phyloP scores from a whole-genome alignment of 2,797 vertebrate species.

The Stomatorhinus walkeri region DNA sequence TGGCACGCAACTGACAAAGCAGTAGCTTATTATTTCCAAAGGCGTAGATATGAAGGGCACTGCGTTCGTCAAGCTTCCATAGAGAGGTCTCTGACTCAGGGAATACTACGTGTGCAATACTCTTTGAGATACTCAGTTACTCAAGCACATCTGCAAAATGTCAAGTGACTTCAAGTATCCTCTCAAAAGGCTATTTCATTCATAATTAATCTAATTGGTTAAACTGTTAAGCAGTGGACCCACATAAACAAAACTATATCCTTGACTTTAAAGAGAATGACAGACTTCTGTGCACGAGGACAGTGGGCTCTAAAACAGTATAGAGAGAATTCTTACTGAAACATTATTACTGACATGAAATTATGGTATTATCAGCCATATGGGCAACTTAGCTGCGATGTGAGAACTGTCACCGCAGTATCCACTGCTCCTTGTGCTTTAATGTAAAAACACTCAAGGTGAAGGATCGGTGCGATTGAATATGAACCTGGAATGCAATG shows the following conservation, averaged over 20 bases:
- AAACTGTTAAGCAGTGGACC: background rate
- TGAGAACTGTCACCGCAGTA: background rate
- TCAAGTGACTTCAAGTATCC: background rate
- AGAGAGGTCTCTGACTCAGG: background rate
- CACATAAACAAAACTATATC: background rate
- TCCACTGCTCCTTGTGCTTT: background rate
- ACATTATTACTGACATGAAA: background rate
- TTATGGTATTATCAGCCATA: background rate
- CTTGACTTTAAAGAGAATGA: background rate
- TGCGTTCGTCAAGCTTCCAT: background rate
- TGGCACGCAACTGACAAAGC: constrained; percentile 10
- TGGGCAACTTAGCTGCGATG: background rate
- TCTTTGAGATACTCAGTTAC: background rate
- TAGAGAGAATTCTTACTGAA: background rate
- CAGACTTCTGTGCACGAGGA: background rate
- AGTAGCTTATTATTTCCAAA: constrained; percentile 22
- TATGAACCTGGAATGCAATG: background rate
- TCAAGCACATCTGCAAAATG: background rate
- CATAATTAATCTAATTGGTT: background rate
- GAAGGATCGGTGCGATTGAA: background rate
- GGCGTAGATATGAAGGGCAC: background rate
- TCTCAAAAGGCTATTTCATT: background rate
- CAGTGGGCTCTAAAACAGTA: background rate
- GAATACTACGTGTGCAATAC: background rate
- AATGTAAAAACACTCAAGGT: background rate